These are phyloP conservation scores for Siderastrea siderea DNA, from an alignment of 92 coral and sea anemone species.

Conservation along the genomic window DNA sequence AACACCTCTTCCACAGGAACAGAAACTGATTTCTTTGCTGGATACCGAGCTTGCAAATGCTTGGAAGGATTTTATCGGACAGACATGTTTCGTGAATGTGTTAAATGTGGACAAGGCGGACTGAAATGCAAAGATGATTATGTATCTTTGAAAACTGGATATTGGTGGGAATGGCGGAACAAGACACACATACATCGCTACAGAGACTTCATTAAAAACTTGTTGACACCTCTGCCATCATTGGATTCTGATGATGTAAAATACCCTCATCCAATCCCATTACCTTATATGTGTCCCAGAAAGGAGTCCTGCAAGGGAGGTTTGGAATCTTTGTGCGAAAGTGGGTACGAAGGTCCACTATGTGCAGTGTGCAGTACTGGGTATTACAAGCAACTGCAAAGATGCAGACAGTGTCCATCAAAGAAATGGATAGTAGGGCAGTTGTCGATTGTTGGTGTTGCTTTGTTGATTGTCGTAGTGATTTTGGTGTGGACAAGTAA, in stretches of 20 bases:
- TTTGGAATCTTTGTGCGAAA: too few relatives aligned
- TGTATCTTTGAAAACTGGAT: background rate
- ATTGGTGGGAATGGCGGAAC: background rate
- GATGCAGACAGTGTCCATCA: background rate
- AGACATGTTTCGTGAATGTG: background rate
- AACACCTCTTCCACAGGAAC: too few relatives aligned
- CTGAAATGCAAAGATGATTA: too few relatives aligned
- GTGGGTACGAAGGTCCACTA: background rate
- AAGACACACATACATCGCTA: background rate
- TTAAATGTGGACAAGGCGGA: background rate
- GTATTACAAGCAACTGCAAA: background rate
- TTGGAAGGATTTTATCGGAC: background rate
- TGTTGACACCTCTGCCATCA: background rate
- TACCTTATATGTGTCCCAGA: background rate
- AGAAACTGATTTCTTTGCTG: too few relatives aligned
- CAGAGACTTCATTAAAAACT: background rate
- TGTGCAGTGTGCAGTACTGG: slow-evolving; percentile 3
- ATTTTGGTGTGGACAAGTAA: background rate
- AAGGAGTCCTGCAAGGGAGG: background rate
- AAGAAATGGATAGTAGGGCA: background rate
- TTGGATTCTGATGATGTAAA: background rate
- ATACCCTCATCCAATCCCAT: background rate
- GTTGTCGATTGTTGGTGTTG: background rate
- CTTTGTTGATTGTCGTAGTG: background rate
- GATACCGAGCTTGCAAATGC: too few relatives aligned